These are phyloP conservation scores for Clostera curtula DNA, from an alignment of 2,888 invertebrate species.

Conservation along the genomic window DNA sequence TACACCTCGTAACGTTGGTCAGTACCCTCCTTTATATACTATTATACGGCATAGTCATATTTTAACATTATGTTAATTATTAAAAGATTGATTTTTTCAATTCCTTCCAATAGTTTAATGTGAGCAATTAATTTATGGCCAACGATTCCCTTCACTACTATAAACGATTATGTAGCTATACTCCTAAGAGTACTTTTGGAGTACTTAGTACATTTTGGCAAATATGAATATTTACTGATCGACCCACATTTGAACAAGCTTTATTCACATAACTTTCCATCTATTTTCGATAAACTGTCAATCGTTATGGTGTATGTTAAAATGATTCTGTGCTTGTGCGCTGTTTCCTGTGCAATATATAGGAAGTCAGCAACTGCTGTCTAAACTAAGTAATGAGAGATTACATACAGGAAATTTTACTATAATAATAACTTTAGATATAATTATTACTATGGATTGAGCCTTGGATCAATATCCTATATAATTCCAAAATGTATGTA, in stretches of 20 bases:
- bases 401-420: background rate
- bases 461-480: conserved; percentile 32
- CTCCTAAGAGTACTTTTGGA: no score
- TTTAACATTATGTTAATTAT: no score
- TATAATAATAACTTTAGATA: conserved; percentile 15
- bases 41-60: no score
- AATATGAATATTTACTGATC: no score
- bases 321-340: conserved; percentile 6
- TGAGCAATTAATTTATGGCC: conserved; percentile 20
- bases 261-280: conserved; percentile 18
- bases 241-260: no score
- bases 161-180: no score
- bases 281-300: conserved; percentile 16
- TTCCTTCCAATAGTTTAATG: conserved; percentile 24
- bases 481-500: conserved; percentile 16
- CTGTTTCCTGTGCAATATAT: conserved; percentile 13
- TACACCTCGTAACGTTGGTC: no score
- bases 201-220: no score
- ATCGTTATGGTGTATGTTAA: conserved; percentile 14
- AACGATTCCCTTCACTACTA: no score
- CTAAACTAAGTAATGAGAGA: conserved; percentile 6
- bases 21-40: no score
- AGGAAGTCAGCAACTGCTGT: no score
- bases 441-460: conserved; percentile 41
- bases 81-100: conserved; percentile 15